Evolutionary conservation across 1,140 invertebrate genomes (phyloP).

Genomic region (Potamilus streckersoni): DNA sequence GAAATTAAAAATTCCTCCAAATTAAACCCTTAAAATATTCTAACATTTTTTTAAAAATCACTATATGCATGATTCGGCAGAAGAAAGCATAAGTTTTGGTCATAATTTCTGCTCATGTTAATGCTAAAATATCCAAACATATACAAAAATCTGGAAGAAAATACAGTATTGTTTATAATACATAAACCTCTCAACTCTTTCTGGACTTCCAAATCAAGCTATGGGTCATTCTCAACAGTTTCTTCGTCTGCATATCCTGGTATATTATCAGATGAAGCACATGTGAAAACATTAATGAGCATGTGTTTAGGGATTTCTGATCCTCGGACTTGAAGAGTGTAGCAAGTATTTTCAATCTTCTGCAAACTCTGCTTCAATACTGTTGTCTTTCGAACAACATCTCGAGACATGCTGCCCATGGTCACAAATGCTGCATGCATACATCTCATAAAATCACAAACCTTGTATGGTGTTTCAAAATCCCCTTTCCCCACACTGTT

Average conservation of each 20-base stretch:
- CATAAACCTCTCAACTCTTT: no score
- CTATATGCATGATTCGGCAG: no score
- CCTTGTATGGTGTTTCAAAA: constrained; percentile 79
- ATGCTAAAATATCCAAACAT: no score
- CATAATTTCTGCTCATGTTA: no score
- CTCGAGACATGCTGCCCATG: constrained; percentile 71
- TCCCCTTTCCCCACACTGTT: constrained; percentile 84
- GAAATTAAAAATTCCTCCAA: no score
- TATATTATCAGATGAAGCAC: not conserved
- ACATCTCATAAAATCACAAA: constrained; percentile 78
- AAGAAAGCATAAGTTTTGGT: no score
- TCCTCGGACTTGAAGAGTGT: constrained; percentile 83
- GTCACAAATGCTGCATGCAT: constrained; percentile 79
- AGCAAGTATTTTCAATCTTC: constrained; percentile 89
- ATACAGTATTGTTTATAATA: no score
- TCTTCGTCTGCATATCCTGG: not conserved
- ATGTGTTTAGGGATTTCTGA: constrained; percentile 80
- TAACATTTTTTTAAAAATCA: no score
- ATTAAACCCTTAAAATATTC: no score
- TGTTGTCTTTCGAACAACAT: constrained; percentile 79
- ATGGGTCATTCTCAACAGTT: no score
- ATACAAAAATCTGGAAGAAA: no score
- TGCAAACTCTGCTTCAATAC: constrained; percentile 79
- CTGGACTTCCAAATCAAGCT: no score
- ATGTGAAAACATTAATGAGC: constrained; percentile 71